phyloP scores from a whole-genome alignment of 1,140 invertebrate genomes.

The Nomia melanderi region DNA sequence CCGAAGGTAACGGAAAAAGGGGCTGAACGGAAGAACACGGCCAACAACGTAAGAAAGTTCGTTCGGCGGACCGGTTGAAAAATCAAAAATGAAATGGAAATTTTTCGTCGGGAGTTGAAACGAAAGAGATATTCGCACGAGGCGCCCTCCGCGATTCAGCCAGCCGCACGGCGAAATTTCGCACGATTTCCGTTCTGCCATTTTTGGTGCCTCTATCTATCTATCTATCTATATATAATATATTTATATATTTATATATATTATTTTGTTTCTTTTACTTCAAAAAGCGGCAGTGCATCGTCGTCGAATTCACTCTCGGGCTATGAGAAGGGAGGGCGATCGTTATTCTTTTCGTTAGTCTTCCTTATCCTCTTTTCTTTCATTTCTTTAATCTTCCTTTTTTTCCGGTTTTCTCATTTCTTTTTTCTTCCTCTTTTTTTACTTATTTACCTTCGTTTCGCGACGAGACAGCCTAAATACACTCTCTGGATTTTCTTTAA shows the following conservation, averaged over 20 bases:
- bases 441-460: constrained; percentile 29
- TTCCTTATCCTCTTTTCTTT: neutral
- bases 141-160: constrained; percentile 61
- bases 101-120: constrained; percentile 13
- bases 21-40: constrained; percentile 20
- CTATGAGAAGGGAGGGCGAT: constrained; percentile 65
- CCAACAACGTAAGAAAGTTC: neutral
- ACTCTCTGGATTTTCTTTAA: constrained; percentile 13
- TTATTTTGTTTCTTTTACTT: constrained; percentile 58
- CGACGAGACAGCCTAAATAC: constrained; percentile 46
- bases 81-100: no score
- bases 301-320: constrained; percentile 63
- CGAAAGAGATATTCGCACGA: constrained; percentile 50
- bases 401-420: neutral
- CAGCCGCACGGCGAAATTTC: constrained; percentile 60
- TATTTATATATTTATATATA: constrained; percentile 65
- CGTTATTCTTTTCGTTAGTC: constrained; percentile 30
- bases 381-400: neutral
- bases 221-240: constrained; percentile 65
- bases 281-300: constrained; percentile 68
- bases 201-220: constrained; percentile 63
- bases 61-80: neutral
- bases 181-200: constrained; percentile 64
- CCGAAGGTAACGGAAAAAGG: constrained; percentile 2
- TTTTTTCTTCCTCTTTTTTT: neutral